Evolutionary conservation across 2,888 invertebrate genomes (phyloP).

Genomic region (Cyaniris semiargus): DNA sequence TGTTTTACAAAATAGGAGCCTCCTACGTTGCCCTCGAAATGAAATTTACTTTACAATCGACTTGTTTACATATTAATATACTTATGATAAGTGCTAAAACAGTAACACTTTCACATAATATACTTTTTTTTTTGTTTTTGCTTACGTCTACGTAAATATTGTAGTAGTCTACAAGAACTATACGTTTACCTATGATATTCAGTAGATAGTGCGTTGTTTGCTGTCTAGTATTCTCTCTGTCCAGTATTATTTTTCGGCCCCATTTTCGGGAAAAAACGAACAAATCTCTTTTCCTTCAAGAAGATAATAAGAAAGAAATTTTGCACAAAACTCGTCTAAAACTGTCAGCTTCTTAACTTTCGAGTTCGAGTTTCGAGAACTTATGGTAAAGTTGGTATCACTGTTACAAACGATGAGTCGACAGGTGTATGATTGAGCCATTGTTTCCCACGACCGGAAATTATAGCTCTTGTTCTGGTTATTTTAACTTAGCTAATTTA

Average conservation of each 20-base stretch:
- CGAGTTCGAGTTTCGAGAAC: constrained; percentile 35
- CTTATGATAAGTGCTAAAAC: neutral
- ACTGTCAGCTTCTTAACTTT: neutral
- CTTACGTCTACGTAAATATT: too few species aligned
- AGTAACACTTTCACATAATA: neutral
- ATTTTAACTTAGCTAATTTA: constrained; percentile 2
- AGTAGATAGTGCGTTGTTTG: too few species aligned
- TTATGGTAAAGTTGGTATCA: constrained; percentile 45
- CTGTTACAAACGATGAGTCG: constrained; percentile 50
- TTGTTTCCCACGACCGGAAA: constrained; percentile 71
- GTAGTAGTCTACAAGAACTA: too few species aligned
- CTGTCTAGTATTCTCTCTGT: too few species aligned
- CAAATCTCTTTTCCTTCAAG: too few species aligned
- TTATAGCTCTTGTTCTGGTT: constrained; percentile 34
- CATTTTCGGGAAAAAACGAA: too few species aligned
- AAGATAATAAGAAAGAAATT: too few species aligned
- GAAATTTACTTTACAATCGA: neutral
- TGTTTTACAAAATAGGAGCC: neutral
- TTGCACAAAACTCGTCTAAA: neutral
- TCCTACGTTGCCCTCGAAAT: neutral
- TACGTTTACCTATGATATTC: too few species aligned
- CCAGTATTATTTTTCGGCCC: too few species aligned
- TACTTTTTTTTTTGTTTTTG: too few species aligned
- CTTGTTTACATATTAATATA: neutral
- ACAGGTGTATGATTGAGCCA: constrained; percentile 76